These are phyloP conservation scores for Pycnonotus jocosus DNA, from an alignment of 2,113 vertebrate genomes.

Conservation along the genomic window DNA sequence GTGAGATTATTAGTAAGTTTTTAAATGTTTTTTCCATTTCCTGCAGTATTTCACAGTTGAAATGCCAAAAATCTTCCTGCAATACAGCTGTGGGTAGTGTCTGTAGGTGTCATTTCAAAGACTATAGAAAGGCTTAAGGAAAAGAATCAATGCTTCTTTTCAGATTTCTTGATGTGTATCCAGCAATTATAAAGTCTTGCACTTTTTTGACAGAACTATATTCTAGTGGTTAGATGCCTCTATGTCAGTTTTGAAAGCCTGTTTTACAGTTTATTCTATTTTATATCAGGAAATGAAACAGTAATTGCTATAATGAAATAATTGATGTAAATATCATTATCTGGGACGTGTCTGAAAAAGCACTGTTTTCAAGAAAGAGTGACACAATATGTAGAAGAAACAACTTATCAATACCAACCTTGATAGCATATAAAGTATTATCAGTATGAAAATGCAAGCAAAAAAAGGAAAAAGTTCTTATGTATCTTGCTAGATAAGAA, in stretches of 20 bases:
- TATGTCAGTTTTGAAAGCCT: background rate
- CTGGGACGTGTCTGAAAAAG: background rate
- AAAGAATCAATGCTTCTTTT: background rate
- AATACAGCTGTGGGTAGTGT: background rate
- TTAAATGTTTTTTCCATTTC: background rate
- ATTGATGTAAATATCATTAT: background rate
- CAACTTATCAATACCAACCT: background rate
- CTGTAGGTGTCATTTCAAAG: background rate
- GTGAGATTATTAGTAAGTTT: background rate
- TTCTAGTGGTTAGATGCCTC: background rate
- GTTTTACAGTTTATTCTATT: background rate
- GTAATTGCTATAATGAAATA: background rate
- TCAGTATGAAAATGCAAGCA: background rate
- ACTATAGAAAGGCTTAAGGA: background rate
- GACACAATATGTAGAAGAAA: background rate
- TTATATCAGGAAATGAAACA: background rate
- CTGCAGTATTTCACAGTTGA: background rate
- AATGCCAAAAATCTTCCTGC: background rate
- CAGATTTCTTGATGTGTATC: background rate
- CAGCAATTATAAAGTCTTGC: background rate
- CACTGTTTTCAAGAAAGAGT: background rate
- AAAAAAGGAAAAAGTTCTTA: background rate
- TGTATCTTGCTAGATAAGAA: background rate
- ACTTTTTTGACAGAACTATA: background rate
- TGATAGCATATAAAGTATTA: background rate